phyloP scores from a whole-genome alignment of 2,888 invertebrate genomes.

The Aspidapion aeneum region DNA sequence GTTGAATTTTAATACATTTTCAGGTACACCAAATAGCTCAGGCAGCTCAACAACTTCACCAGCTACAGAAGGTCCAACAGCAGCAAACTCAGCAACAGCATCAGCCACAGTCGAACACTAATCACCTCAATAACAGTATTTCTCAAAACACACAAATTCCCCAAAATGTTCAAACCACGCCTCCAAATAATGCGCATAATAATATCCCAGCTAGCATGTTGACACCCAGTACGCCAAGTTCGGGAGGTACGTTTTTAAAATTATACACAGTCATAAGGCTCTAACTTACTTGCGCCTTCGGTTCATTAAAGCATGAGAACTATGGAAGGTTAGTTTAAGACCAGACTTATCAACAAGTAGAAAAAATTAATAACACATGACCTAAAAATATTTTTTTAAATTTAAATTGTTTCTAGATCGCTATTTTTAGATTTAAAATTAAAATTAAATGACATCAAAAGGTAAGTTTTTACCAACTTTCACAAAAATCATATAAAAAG shows the following conservation, averaged over 20 bases:
- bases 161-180: constrained; percentile 51
- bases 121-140: constrained; percentile 45
- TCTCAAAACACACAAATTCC: constrained; percentile 48
- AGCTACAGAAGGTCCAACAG: constrained; percentile 63
- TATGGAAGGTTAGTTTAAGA: too few relatives aligned
- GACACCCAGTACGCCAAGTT: constrained; percentile 57
- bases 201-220: constrained; percentile 51
- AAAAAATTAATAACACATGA: too few relatives aligned
- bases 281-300: too few relatives aligned
- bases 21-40: constrained; percentile 82
- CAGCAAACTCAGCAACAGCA: constrained; percentile 52
- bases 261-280: too few relatives aligned
- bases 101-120: constrained; percentile 57
- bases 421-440: too few relatives aligned
- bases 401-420: too few relatives aligned
- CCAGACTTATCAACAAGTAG: too few relatives aligned
- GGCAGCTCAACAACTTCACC: constrained; percentile 80
- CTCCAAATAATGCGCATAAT: constrained; percentile 55
- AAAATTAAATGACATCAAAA: too few relatives aligned
- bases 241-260: constrained; percentile 48
- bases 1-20: constrained; percentile 12
- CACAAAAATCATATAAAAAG: too few relatives aligned
- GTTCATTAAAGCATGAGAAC: too few relatives aligned
- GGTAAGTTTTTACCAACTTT: too few relatives aligned
- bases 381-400: too few relatives aligned